phyloP scores from a whole-genome alignment of 2,888 invertebrate genomes.

The Dinocampus coccinellae region DNA sequence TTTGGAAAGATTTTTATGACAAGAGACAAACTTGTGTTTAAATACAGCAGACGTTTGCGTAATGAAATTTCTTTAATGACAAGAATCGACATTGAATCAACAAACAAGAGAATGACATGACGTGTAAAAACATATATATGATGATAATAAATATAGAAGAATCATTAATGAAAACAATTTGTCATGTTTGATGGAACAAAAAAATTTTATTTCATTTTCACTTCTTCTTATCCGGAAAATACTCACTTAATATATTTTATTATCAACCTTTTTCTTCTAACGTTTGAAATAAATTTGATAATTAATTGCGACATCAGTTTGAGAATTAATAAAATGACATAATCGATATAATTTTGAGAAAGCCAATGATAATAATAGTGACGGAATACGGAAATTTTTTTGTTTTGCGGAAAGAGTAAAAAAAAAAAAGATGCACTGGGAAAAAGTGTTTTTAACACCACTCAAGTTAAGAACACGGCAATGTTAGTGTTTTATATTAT shows the following conservation, averaged over 20 bases:
- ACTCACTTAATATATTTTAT: not conserved
- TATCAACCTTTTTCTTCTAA: not conserved
- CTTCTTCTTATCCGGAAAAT: constrained; percentile 7
- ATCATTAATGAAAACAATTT: constrained; percentile 30
- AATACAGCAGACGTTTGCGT: constrained; percentile 21
- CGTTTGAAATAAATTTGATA: no score
- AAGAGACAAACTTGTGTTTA: constrained; percentile 1
- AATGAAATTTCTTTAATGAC: constrained; percentile 56
- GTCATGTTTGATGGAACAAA: no score
- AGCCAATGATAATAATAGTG: no score
- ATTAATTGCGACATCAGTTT: no score
- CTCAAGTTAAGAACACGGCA: no score
- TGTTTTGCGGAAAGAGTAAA: not conserved
- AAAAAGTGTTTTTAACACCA: not conserved
- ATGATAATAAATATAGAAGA: not conserved
- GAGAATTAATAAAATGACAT: no score
- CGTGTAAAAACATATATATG: constrained; percentile 18
- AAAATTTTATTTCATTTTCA: not conserved
- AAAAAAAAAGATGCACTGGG: not conserved
- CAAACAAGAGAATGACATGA: constrained; percentile 27
- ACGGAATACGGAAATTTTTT: no score
- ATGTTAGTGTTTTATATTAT: not conserved
- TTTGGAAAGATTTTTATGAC: constrained; percentile 39
- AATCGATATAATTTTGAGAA: no score
- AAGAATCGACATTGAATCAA: constrained; percentile 55